phyloP scores from a whole-genome alignment of 1,140 invertebrate species.

The Akabosia matsudoensis region DNA sequence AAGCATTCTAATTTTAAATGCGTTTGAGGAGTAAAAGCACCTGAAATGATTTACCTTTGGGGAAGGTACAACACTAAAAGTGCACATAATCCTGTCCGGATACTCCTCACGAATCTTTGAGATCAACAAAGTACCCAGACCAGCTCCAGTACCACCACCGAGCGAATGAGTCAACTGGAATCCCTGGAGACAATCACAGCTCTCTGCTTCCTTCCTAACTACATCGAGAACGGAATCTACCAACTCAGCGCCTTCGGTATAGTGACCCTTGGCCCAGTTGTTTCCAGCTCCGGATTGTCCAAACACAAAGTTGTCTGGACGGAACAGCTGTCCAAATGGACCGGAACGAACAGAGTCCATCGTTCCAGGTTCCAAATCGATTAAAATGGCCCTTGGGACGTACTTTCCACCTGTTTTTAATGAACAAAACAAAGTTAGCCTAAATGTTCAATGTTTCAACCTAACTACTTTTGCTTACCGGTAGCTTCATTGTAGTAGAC shows the following conservation, averaged over 20 bases:
- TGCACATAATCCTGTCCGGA: conserved; percentile 88
- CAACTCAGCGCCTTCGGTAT: conserved; percentile 72
- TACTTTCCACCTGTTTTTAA: conserved; percentile 55
- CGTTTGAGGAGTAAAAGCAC: neutral
- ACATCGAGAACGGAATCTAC: conserved; percentile 83
- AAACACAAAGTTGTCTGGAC: conserved; percentile 64
- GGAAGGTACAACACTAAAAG: conserved; percentile 15
- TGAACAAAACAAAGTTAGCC: too few relatives aligned
- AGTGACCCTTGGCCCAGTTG: too few relatives aligned
- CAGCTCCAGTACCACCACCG: conserved; percentile 64
- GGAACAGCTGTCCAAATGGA: conserved; percentile 61
- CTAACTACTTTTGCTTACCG: conserved; percentile 51
- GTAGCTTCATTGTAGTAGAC: conserved; percentile 89
- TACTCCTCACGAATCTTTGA: conserved; percentile 82
- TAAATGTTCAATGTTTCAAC: neutral
- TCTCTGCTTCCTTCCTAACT: conserved; percentile 81
- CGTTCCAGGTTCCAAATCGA: conserved; percentile 63
- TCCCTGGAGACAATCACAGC: conserved; percentile 72
- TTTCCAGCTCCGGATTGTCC: conserved; percentile 61
- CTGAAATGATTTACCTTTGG: neutral
- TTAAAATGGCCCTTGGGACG: conserved; percentile 59
- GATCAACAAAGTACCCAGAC: conserved; percentile 79
- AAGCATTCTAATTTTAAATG: too few relatives aligned
- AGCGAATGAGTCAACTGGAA: conserved; percentile 26
- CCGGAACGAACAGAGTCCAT: conserved; percentile 64